phyloP scores from a whole-genome alignment of 2,113 vertebrate genomes.

The Calidris pygmaea region DNA sequence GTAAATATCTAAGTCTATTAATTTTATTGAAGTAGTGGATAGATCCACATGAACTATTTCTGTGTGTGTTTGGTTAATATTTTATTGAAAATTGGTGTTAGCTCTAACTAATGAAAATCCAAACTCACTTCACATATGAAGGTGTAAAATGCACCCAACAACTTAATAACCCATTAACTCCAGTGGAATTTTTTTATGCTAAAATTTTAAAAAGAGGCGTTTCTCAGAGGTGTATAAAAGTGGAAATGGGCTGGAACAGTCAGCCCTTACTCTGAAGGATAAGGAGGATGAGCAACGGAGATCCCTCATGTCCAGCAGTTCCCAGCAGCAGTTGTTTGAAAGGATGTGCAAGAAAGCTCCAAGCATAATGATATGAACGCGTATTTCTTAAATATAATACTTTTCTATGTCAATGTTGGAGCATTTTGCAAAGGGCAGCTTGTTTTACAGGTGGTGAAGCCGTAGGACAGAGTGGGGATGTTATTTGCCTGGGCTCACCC shows the following conservation, averaged over 20 bases:
- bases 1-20: slow-evolving; percentile 80
- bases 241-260: background rate
- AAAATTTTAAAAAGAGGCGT: background rate
- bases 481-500: slow-evolving; percentile 30
- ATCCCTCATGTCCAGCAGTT: background rate
- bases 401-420: background rate
- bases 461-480: background rate
- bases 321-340: background rate
- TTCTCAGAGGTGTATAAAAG: background rate
- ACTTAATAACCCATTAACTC: slow-evolving; percentile 74
- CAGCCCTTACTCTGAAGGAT: background rate
- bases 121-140: slow-evolving; percentile 60
- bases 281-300: background rate
- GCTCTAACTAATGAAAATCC: slow-evolving; percentile 75
- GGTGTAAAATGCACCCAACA: slow-evolving; percentile 70
- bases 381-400: background rate
- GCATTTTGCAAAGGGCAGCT: background rate
- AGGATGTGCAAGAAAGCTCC: background rate
- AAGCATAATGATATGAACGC: background rate
- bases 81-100: slow-evolving; percentile 79
- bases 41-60: slow-evolving; percentile 76
- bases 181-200: background rate
- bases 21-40: slow-evolving; percentile 78
- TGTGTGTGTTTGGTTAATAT: slow-evolving; percentile 81
- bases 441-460: background rate